A percentile compares a stretch with the other conserved stretches of the same genome.
phyloP scores from a whole-genome alignment of 2,888 invertebrate species.

The Perdita meconis region DNA sequence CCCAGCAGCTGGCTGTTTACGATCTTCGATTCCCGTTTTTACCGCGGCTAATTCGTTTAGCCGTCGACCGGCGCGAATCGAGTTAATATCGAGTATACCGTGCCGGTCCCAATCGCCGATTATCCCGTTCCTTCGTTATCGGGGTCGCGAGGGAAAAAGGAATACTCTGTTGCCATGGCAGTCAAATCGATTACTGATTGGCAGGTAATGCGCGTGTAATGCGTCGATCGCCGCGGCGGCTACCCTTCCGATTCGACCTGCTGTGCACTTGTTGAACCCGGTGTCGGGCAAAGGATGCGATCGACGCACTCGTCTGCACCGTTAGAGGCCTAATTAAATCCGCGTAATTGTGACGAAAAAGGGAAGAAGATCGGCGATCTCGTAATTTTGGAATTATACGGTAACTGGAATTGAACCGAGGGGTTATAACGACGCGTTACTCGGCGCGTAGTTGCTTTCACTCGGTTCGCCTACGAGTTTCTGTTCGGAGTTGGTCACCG shows the following conservation, averaged over 20 bases:
- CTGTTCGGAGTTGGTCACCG: not conserved
- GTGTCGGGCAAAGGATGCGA: conserved; percentile 52
- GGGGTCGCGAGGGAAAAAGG: conserved; percentile 54
- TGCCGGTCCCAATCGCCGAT: conserved; percentile 37
- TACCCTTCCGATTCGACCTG: conserved; percentile 48
- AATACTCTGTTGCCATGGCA: conserved; percentile 69
- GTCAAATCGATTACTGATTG: conserved; percentile 73
- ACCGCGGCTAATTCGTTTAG: conserved; percentile 69
- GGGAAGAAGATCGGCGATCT: not conserved
- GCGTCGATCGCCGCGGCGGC: conserved; percentile 53
- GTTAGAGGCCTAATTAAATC: conserved; percentile 45
- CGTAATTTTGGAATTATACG: conserved; percentile 14
- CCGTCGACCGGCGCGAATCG: conserved; percentile 67
- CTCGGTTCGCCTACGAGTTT: not conserved
- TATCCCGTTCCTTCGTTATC: conserved; percentile 53
- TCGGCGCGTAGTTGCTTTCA: conserved; percentile 5
- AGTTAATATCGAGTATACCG: conserved; percentile 70
- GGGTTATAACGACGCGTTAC: not conserved
- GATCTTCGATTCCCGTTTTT: conserved; percentile 59
- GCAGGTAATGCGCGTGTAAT: conserved; percentile 72
- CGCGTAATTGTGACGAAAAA: conserved; percentile 34
- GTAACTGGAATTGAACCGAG: not conserved
- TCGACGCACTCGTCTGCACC: conserved; percentile 44
- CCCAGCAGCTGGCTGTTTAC: conserved; percentile 45
- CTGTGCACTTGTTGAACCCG: conserved; percentile 67